Evolutionary conservation across 2,113 vertebrate genomes (phyloP).

Genomic region (Jaculus jaculus): DNA sequence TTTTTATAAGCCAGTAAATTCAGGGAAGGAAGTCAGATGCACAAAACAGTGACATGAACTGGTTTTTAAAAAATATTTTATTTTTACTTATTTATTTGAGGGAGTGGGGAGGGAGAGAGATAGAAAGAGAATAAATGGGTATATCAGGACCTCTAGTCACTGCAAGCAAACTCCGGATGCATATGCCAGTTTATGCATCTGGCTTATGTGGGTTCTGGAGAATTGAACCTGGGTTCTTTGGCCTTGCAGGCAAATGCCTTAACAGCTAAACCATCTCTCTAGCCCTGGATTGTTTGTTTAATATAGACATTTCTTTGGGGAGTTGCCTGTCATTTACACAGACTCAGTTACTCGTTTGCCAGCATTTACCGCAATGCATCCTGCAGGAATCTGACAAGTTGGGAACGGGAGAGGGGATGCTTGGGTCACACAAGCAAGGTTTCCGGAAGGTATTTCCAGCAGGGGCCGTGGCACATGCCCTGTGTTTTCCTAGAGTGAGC

Average conservation of each 20-base stretch:
- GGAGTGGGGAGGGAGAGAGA: too few relatives aligned
- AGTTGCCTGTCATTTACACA: neutral
- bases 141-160: too few relatives aligned
- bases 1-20: slow-evolving; percentile 49
- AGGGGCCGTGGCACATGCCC: accelerated
- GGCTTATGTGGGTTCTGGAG: too few relatives aligned
- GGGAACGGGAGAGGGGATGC: neutral
- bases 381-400: neutral
- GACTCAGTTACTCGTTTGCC: neutral
- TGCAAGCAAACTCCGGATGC: too few relatives aligned
- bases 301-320: slow-evolving; percentile 15
- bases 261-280: too few relatives aligned
- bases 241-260: too few relatives aligned
- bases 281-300: slow-evolving; percentile 13
- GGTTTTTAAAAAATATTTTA: too few relatives aligned
- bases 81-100: too few relatives aligned
- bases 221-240: too few relatives aligned
- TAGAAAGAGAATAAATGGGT: too few relatives aligned
- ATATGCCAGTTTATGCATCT: too few relatives aligned
- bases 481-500: neutral
- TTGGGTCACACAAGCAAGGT: neutral
- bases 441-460: neutral
- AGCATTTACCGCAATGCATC: neutral
- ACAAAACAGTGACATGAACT: neutral
- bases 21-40: neutral